These are phyloP conservation scores for Drosophila ezoana DNA, from an alignment of 2,888 invertebrate species.

Conservation along the genomic window DNA sequence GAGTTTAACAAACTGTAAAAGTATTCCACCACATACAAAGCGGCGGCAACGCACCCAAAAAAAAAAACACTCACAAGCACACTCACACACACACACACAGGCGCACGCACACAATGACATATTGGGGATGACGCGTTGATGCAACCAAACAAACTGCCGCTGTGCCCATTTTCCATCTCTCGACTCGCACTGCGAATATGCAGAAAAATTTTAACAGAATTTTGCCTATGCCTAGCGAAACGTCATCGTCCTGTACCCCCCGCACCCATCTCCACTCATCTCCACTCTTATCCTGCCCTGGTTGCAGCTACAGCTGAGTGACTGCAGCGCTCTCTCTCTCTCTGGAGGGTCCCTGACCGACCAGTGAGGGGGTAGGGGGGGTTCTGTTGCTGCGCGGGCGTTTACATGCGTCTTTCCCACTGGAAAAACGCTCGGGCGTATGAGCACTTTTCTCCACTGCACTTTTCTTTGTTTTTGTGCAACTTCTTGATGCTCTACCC, in stretches of 20 bases:
- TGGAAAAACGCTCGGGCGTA: constrained; percentile 32
- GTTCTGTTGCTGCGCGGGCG: background rate
- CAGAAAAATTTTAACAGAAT: constrained; percentile 67
- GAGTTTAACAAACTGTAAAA: constrained; percentile 79
- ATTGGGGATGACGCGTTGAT: constrained; percentile 63
- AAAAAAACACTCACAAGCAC: background rate
- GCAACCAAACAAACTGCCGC: constrained; percentile 41
- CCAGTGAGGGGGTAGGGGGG: background rate
- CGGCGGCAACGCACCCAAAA: constrained; percentile 53
- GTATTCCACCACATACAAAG: constrained; percentile 79
- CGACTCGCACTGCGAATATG: constrained; percentile 47
- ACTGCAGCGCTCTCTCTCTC: constrained; percentile 20
- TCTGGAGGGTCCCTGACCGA: constrained; percentile 18
- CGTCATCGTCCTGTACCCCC: constrained; percentile 68
- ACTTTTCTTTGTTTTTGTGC: constrained; percentile 58
- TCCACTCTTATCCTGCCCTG: background rate
- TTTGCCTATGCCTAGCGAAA: constrained; percentile 50
- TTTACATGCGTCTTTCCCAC: constrained; percentile 31
- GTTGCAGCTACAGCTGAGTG: constrained; percentile 37
- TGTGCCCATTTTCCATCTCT: constrained; percentile 57
- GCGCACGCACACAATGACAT: constrained; percentile 34
- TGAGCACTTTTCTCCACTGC: constrained; percentile 50
- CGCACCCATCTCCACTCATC: background rate
- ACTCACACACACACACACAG: constrained; percentile 14
- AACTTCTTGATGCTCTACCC: constrained; percentile 37